Percentiles rank a stretch among this genome's conserved stretches.
These are phyloP conservation scores for Hippocampus comes DNA, from an alignment of 2,113 vertebrate genomes.

Conservation along the genomic window DNA sequence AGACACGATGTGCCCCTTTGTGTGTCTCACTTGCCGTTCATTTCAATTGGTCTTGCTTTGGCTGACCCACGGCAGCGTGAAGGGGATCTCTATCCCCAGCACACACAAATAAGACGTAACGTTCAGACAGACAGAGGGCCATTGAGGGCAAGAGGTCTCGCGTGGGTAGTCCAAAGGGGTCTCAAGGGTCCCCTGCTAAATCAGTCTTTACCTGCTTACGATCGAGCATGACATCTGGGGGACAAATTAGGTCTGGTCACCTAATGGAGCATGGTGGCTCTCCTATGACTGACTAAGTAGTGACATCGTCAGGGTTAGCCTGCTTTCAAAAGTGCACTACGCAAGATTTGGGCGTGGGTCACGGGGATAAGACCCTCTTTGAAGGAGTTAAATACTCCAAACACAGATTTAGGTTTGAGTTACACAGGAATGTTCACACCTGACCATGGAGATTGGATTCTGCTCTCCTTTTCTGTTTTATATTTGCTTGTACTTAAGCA, in stretches of 20 bases:
- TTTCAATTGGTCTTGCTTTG: slow-evolving; percentile 64
- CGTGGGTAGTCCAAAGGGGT: slow-evolving; percentile 49
- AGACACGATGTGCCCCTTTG: slow-evolving; percentile 43
- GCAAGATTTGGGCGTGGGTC: not conserved
- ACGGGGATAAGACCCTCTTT: not conserved
- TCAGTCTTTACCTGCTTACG: slow-evolving; percentile 21
- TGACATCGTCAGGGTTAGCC: slow-evolving; percentile 36
- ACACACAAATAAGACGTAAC: slow-evolving; percentile 24
- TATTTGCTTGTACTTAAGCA: not conserved
- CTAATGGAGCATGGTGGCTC: slow-evolving; percentile 53
- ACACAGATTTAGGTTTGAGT: not conserved
- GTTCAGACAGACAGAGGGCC: slow-evolving; percentile 47
- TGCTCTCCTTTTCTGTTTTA: not conserved
- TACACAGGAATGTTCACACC: not conserved
- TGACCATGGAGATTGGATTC: not conserved
- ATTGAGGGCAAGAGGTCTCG: slow-evolving; percentile 73
- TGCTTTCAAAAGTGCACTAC: slow-evolving; percentile 29
- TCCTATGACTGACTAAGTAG: slow-evolving; percentile 28
- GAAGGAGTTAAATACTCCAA: slow-evolving; percentile 5
- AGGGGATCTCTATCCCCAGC: slow-evolving; percentile 49
- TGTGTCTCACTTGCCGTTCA: slow-evolving; percentile 58
- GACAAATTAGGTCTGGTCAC: slow-evolving; percentile 42
- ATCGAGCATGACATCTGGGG: slow-evolving; percentile 41
- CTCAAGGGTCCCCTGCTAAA: slow-evolving; percentile 44
- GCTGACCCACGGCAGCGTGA: slow-evolving; percentile 59